Conservation (phyloP, 2,113 vertebrate species). For the Thryonomys swinderianus region DNA sequence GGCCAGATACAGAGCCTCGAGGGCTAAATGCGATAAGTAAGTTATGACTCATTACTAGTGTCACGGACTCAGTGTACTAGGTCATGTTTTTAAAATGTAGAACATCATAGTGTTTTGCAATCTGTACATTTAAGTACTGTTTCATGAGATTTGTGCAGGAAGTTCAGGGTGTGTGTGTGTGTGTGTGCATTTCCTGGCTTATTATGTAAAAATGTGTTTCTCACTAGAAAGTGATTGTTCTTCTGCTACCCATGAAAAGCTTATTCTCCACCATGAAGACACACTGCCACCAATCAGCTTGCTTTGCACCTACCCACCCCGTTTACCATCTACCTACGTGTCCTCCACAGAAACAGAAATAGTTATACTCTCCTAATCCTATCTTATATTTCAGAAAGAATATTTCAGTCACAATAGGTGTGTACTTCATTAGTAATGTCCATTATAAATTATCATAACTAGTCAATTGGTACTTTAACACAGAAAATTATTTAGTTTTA, state of each 20-base stretch:
- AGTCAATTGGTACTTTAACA: neutral
- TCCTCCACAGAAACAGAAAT: neutral
- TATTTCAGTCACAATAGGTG: conserved; percentile 9
- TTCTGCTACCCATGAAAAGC: neutral
- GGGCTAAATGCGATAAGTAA: neutral
- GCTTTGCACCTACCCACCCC: too few species aligned
- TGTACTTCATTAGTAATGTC: neutral
- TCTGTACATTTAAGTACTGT: neutral
- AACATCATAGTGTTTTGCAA: neutral
- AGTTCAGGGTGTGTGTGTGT: neutral
- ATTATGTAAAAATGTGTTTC: neutral
- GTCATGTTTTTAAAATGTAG: neutral
- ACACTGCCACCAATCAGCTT: neutral
- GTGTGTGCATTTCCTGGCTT: neutral
- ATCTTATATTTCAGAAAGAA: neutral
- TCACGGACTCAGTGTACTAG: neutral
- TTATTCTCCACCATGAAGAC: neutral
- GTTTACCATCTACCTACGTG: neutral
- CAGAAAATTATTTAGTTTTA: neutral
- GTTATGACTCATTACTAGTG: neutral
- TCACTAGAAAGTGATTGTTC: neutral
- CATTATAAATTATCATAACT: neutral
- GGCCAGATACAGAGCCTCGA: neutral
- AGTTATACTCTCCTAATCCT: neutral
- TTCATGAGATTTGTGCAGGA: neutral